Base-by-base conservation (phyloP, 2,888 invertebrate genomes). In the Diarsia brunnea region DNA sequence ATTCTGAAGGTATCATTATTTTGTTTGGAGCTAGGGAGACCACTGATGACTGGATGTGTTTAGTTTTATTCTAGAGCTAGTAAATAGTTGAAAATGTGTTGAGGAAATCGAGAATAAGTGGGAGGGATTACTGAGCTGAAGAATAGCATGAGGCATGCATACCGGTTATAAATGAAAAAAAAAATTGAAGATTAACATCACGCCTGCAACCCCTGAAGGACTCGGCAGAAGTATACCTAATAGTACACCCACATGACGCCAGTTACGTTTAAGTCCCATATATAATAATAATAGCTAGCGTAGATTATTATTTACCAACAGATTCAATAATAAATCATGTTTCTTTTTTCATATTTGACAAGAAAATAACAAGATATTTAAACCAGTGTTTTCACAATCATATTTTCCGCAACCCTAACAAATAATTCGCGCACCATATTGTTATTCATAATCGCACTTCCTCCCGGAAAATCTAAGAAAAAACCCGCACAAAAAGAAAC, bases 401-500 rank as follows among this genome's bases (percentile, higher is more conserved):
- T 7, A 1, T 14, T 4, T 43, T 4, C 19, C 31, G 12, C 65
- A 71, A 38, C 55, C 51, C 49, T 51, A 64, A 64, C 45, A 45
- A 80, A 80, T 79, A 74, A 58, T 76, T 76, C 60, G 12, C 24
- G 10, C 12, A 12, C 27, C 53, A 55, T 68, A 78, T 83, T 78
- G 55, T 58, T 78, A 73, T 83, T 73, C 78, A 82, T 81, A 82
- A 80, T 82, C 78, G 55, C 55, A 49, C 68, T 60, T 71, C 69
- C 24, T 58, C n/a, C n/a, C 51, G 47, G 55, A 75, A 68, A 72
- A 67, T 58, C 81, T 61, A 63, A 31, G 60, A 47, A 68, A 71
- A 73, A 65, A 38, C 53, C 53, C 60, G 38, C 55, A 45, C 63
- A 73, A 69, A 85, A 82, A 73, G 78, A 74, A 81, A 86, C 74